phyloP scores from a whole-genome alignment of 2,888 invertebrate genomes.

The Pristionchus fissidentatus region DNA sequence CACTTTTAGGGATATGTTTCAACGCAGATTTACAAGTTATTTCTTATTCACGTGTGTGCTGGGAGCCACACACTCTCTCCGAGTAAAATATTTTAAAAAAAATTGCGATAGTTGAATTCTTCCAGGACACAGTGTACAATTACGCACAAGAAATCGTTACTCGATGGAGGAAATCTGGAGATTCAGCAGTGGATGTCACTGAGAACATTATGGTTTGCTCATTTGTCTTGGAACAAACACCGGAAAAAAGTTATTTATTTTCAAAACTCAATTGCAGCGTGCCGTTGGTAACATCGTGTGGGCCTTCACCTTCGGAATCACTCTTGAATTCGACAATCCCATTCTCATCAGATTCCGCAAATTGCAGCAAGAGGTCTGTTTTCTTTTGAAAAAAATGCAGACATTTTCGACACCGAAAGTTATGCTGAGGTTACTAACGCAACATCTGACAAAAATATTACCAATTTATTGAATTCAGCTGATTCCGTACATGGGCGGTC shows the following conservation, averaged over 20 bases:
- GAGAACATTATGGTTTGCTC: constrained; percentile 15
- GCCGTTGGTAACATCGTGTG: constrained; percentile 19
- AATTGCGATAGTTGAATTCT: neutral
- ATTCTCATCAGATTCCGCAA: neutral
- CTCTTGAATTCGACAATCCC: constrained; percentile 27
- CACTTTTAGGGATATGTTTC: too few species aligned
- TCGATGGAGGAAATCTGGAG: neutral
- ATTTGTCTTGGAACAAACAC: neutral
- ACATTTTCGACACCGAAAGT: neutral
- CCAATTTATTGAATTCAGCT: neutral
- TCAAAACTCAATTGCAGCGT: neutral
- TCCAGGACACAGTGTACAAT: neutral
- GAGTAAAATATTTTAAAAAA: too few species aligned
- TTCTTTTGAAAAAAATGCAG: neutral
- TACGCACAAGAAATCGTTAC: neutral
- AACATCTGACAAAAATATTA: too few species aligned
- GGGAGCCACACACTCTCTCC: too few species aligned
- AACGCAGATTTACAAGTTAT: too few species aligned
- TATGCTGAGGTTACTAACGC: neutral
- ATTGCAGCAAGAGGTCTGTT: neutral
- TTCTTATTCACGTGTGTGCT: too few species aligned
- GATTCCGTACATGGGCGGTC: neutral
- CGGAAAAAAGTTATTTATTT: neutral
- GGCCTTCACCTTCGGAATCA: constrained; percentile 14
- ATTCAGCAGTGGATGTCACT: neutral